Conservation (phyloP, 2,113 vertebrate species). For the Tamias sibiricus region DNA sequence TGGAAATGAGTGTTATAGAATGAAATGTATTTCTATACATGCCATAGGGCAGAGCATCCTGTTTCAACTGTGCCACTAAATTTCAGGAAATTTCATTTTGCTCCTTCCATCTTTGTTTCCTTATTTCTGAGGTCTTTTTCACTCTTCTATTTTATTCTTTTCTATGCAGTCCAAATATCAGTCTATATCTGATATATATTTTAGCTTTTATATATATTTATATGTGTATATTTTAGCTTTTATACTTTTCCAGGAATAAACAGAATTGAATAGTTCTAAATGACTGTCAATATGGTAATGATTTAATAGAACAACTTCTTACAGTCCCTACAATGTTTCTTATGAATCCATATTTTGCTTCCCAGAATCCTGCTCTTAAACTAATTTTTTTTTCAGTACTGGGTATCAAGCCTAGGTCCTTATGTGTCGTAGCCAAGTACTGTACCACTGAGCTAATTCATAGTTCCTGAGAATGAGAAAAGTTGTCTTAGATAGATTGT, state of each 20-base stretch:
- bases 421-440: neutral
- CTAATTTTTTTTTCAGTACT: neutral
- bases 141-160: neutral
- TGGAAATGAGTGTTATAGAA: neutral
- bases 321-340: constrained; percentile 6
- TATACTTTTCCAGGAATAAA: constrained; percentile 5
- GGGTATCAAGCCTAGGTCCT: neutral
- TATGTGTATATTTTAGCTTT: neutral
- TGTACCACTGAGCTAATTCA: neutral
- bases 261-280: neutral
- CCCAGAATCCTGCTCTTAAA: neutral
- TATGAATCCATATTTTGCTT: neutral
- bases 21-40: neutral
- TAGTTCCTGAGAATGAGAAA: neutral
- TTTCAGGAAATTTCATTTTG: constrained; percentile 47
- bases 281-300: neutral
- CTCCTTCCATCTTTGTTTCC: neutral
- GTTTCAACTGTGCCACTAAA: neutral
- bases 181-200: too few relatives aligned
- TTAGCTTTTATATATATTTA: too few relatives aligned
- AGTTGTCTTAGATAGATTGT: neutral
- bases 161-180: neutral
- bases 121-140: neutral
- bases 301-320: neutral
- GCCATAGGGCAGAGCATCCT: neutral